Base-by-base conservation (phyloP, 1,140 invertebrate genomes). In the Lycorma delicatula region DNA sequence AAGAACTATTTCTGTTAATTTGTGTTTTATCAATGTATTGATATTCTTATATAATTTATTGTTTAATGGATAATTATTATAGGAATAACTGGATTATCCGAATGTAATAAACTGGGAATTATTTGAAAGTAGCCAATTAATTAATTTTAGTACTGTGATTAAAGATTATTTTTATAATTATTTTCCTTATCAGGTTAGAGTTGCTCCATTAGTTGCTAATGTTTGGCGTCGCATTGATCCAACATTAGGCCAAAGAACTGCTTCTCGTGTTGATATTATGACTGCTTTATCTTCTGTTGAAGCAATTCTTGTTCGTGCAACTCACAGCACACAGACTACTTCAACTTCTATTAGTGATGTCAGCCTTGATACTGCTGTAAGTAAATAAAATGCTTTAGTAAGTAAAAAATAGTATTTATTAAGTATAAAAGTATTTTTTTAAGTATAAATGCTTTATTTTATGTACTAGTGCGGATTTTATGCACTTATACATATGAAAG, bases 261-360 rank as follows among this genome's bases (percentile, higher is more conserved):
- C 84, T 0, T 83, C 80, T 0, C 77, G 89, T 41, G 75, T 79
- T 27, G 88, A 96, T 60, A 80, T 98, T 34, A 83, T 98, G 81
- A 81, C 77, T 3, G 87, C 61, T 1, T 71, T 98, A 11, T 81
- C 86, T 25, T 85, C 90, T 60, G 70, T 98, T 0, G 82, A 89
- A 60, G 79, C 85, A 5, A 86, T 98, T 54, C 72, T 97, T 1
- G 86, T 98, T 23, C 77, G 92, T 41, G 93, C 92, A 1, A 85
- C 89, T 1, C 83, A 89, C 54, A 82, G 85, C 27, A 77, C 80
- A 11, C 78, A 84, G 48, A 87, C 93, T 63, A 63, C 72, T 23
- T n/a, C 20, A 18, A 85, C 84, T 0, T 83, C 82, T 34, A 81
- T 97, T n/a, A 82, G 84, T 46, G 86, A 92, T 60, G 81, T 92